phyloP scores from a whole-genome alignment of 92 coral and sea anemone genomes.

The Zoanthus gigantus region DNA sequence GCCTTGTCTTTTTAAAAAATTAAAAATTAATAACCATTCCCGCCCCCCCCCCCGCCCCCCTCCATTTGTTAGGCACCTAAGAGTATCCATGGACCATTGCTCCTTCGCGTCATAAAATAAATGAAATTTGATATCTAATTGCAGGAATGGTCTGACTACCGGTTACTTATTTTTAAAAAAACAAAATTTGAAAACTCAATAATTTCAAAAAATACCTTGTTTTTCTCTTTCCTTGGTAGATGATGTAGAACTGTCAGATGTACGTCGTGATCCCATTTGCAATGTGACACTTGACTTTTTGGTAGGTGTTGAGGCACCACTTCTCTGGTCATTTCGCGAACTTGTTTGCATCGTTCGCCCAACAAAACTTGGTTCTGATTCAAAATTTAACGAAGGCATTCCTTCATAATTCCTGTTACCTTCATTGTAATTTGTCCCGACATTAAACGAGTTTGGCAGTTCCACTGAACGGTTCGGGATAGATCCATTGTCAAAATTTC shows the following conservation, averaged over 20 bases:
- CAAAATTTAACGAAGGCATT: not conserved
- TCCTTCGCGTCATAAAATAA: no score
- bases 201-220: slow-evolving; percentile 5
- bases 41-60: no score
- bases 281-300: slow-evolving; percentile 40
- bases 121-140: no score
- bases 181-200: not conserved
- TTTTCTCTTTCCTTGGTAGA: slow-evolving; percentile 31
- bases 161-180: not conserved
- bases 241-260: slow-evolving; percentile 26
- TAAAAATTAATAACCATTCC: no score
- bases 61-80: no score
- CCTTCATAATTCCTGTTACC: slow-evolving; percentile 4
- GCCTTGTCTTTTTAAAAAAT: no score
- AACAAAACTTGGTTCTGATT: slow-evolving; percentile 7
- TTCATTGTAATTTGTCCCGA: not conserved
- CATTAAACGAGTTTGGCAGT: slow-evolving; percentile 2
- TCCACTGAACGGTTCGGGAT: slow-evolving; percentile 5
- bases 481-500: slow-evolving; percentile 27
- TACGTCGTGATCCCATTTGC: slow-evolving; percentile 29
- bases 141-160: no score
- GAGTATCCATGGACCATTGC: no score
- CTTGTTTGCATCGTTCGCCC: slow-evolving; percentile 14
- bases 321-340: slow-evolving; percentile 21
- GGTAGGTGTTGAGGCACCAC: slow-evolving; percentile 18